Evolutionary conservation across 2,113 vertebrate genomes (phyloP), one percentile per base, ranked within the genome.

Genomic region (Bungarus multicinctus): DNA sequence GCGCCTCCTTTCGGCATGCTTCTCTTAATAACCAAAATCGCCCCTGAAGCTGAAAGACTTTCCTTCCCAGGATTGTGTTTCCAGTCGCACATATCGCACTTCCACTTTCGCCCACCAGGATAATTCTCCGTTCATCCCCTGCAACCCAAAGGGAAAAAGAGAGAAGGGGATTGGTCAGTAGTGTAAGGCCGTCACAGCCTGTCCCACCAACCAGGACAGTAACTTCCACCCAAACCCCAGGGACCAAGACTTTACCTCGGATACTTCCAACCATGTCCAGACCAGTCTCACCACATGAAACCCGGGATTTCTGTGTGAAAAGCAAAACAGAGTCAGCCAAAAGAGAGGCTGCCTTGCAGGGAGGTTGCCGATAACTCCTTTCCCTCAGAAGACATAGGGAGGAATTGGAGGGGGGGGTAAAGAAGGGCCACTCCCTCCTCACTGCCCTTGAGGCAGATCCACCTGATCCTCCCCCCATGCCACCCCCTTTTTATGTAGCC

Each of bases 11-110:
- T 27, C 89, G 92, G 52, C 97, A 98, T 12, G 1, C 94, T 0
- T 18, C 3, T 54, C 16, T 54, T 54, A 43, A 2, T 43, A 3
- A 43, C 2, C 2, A 43, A 43, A 0, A 0, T 58, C 2, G 9
- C 22, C 2, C 0, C 0, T 94, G 95, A 0, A 95, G 96, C 43
- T n/a, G 0, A 0, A 94, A 69, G 39, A 95, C 47, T 45, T 30
- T 58, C 87, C 90, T 95, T 30, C 91, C 97, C 1, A 57, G 55
- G 22, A 57, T 57, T 2, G 34, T 87, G 90, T 91, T 95, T 30
- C 91, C 97, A 1, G 97, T 47, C 0, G 97, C 95, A 5, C 97
- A 97, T 95, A 96, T 89, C 27, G 50, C 50, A 18, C 14, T 30
- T 34, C 50, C 14, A 4, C 11, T 52, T n/a, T 18, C 69, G 7